Percentiles rank a stretch among this genome's conserved stretches.
Evolutionary conservation across 2,797 vertebrate genomes (phyloP).

Genomic region (Lindbergichthys nudifrons): DNA sequence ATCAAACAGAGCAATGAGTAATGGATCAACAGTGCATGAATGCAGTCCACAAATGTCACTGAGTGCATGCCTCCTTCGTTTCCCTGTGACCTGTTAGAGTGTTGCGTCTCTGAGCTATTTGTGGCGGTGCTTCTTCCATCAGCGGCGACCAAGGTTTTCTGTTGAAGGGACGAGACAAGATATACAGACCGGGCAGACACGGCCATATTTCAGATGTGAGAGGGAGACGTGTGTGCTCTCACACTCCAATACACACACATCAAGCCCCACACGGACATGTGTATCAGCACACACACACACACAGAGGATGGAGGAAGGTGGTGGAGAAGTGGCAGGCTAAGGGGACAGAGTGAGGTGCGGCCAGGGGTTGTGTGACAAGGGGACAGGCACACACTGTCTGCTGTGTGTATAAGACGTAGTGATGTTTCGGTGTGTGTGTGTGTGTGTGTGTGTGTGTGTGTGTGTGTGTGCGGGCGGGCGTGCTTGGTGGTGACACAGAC

Average conservation of each 20-base stretch:
- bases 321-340: slow-evolving; percentile 63
- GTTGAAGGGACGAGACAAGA: slow-evolving; percentile 67
- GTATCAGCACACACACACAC: slow-evolving; percentile 32
- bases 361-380: slow-evolving; percentile 69
- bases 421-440: slow-evolving; percentile 25
- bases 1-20: slow-evolving; percentile 27
- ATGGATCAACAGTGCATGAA: slow-evolving; percentile 44
- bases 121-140: slow-evolving; percentile 68
- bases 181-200: slow-evolving; percentile 69
- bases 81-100: slow-evolving; percentile 60
- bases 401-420: slow-evolving; percentile 54
- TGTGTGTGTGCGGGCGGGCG: slow-evolving; percentile 10
- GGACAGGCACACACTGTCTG: slow-evolving; percentile 65
- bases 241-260: slow-evolving; percentile 54
- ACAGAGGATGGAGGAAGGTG: slow-evolving; percentile 37
- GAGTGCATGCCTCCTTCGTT: slow-evolving; percentile 47
- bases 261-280: slow-evolving; percentile 35
- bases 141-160: slow-evolving; percentile 75
- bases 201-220: slow-evolving; percentile 74
- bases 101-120: slow-evolving; percentile 64
- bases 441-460: slow-evolving; percentile 16
- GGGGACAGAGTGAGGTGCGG: slow-evolving; percentile 65
- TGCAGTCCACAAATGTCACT: slow-evolving; percentile 32
- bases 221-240: slow-evolving; percentile 45
- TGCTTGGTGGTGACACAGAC: slow-evolving; percentile 66